phyloP scores from a whole-genome alignment of 2,888 invertebrate species.

The Minunthozetes semirufus region DNA sequence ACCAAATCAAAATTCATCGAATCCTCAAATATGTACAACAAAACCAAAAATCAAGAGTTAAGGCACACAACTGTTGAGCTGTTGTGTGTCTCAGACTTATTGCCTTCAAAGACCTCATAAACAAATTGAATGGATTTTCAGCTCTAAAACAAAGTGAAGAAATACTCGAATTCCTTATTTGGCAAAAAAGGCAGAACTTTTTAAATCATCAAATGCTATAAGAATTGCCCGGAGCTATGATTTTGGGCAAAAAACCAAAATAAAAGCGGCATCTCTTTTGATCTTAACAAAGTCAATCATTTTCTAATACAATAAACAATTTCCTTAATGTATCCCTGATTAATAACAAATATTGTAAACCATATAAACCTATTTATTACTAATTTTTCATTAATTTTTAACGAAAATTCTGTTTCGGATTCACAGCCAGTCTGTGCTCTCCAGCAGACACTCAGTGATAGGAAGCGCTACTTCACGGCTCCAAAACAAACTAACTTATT shows the following conservation, averaged over 20 bases:
- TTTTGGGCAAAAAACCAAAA: constrained; percentile 6
- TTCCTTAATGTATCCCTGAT: constrained; percentile 27
- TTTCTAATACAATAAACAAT: constrained; percentile 24
- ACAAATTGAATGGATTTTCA: constrained; percentile 12
- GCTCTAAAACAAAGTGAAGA: constrained; percentile 23
- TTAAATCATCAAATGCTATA: constrained; percentile 17
- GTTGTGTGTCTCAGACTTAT: constrained; percentile 11
- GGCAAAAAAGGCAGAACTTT: constrained; percentile 27
- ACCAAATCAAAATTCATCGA: constrained; percentile 15
- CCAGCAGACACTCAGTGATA: neutral
- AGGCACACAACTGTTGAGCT: neutral
- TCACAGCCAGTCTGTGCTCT: neutral
- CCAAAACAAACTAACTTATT: constrained; percentile 17
- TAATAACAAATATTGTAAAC: constrained; percentile 13
- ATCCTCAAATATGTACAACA: neutral
- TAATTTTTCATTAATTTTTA: neutral
- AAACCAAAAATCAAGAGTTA: constrained; percentile 1
- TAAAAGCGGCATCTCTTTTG: constrained; percentile 27
- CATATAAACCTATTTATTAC: constrained; percentile 14
- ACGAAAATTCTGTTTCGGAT: neutral
- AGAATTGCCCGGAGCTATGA: constrained; percentile 17
- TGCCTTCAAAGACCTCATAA: constrained; percentile 9
- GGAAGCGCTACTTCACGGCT: constrained; percentile 19
- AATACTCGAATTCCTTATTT: constrained; percentile 18
- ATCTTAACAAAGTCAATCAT: constrained; percentile 23